Evolutionary conservation across 2,797 vertebrate species (phyloP).

Genomic region (Melanotaenia pygmaea): DNA sequence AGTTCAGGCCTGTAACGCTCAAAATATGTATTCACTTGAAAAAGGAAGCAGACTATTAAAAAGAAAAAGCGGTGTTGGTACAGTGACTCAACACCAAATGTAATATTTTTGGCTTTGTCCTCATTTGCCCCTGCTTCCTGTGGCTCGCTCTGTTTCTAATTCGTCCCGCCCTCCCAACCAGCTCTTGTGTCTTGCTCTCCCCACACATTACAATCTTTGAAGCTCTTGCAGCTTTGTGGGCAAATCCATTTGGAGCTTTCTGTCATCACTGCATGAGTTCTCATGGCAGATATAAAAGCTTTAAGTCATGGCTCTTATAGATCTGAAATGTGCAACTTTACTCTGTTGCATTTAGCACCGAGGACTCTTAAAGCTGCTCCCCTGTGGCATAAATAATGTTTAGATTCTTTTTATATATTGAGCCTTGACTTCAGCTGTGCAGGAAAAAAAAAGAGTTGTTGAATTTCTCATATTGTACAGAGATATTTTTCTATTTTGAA

Average conservation of each 20-base stretch:
- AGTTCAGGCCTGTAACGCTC: background rate
- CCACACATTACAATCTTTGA: background rate
- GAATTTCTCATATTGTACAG: slow-evolving; percentile 23
- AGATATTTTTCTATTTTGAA: slow-evolving; percentile 43
- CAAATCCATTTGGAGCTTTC: slow-evolving; percentile 24
- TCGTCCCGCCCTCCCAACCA: slow-evolving; percentile 17
- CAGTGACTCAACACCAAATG: slow-evolving; percentile 18
- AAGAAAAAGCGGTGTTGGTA: background rate
- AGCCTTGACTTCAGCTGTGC: background rate
- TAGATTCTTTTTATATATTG: background rate
- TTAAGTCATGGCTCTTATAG: background rate
- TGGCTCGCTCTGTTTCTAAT: slow-evolving; percentile 28
- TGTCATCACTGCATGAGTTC: slow-evolving; percentile 6
- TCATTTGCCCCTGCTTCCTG: slow-evolving; percentile 36
- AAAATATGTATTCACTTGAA: slow-evolving; percentile 2
- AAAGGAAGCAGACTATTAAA: background rate
- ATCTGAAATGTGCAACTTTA: slow-evolving; percentile 6
- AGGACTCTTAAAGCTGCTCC: slow-evolving; percentile 12
- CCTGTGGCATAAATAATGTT: background rate
- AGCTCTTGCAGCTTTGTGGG: slow-evolving; percentile 14
- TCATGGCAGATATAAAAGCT: slow-evolving; percentile 12
- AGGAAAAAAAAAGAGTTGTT: slow-evolving; percentile 3
- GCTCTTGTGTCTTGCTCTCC: background rate
- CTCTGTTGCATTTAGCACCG: background rate
- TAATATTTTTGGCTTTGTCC: slow-evolving; percentile 46